Base-by-base conservation (phyloP, 2,113 vertebrate genomes). In the Bambusicola thoracicus region DNA sequence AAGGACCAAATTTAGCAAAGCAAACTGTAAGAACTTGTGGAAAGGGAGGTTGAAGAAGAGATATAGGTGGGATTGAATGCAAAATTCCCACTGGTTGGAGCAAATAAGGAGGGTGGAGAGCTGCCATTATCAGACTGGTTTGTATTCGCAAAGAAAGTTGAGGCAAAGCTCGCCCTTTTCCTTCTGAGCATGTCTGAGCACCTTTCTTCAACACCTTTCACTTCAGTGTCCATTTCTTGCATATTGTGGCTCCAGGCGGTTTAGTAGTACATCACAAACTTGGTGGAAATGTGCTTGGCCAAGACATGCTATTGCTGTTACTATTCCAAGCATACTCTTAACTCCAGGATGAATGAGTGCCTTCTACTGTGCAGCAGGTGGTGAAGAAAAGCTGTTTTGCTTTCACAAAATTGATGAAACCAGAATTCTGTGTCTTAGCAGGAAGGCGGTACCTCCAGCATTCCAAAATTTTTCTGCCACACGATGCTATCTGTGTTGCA, bases 401-500 rank as follows among this genome's bases (percentile, higher is more conserved):
- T 67, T 77, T 80, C 38, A 51, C 4, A 55, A 90, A 82, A 67
- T 0, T 25, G 43, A 65, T 61, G 63, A 90, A 63, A 70, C 1
- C 12, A 51, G 20, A 19, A 10, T 3, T 24, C 78, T 72, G 5
- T 81, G 8, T 56, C 81, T 81, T 81, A 29, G 25, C 41, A 68
- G 55, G 59, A 66, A 48, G 40, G 38, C 81, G 56, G 13, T n/a
- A 61, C 5, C 6, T 65, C 22, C 48, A 72, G 29, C 29, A 38
- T 25, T n/a, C 43, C 27, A 61, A 89, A 72, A 40, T 30, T 11
- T 65, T 92, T 59, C 34, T 89, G 51, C 46, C 38, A 18, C 22
- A 4, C 0, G 0, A 15, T 78, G 41, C 5, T 34, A 4, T 43
- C 36, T 21, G 24, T 3, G 2, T 6, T 12, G 21, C 15, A 16